Conservation (phyloP, 2,888 invertebrate species). For the Empis stercorea region DNA sequence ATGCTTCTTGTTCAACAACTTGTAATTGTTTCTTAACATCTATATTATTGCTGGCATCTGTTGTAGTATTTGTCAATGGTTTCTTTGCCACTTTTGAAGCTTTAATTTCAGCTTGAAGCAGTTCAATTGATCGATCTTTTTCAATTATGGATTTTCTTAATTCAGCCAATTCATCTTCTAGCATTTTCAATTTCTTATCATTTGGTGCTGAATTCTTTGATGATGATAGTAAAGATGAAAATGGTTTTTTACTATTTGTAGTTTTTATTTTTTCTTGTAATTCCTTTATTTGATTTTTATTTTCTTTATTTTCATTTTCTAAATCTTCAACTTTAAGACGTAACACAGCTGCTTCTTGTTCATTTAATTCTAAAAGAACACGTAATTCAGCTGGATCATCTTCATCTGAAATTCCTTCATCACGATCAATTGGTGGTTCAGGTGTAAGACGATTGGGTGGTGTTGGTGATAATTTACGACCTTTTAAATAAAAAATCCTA, state of each 20-base stretch:
- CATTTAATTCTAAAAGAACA: conserved; percentile 74
- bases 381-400: conserved; percentile 75
- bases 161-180: conserved; percentile 62
- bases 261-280: conserved; percentile 55
- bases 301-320: conserved; percentile 63
- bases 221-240: conserved; percentile 17
- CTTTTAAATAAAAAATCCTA: conserved; percentile 34
- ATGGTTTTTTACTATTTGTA: conserved; percentile 10
- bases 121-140: conserved; percentile 69
- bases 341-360: conserved; percentile 76
- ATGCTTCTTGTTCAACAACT: conserved; percentile 64
- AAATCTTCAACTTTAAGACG: conserved; percentile 73
- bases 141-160: conserved; percentile 64
- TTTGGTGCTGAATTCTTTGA: conserved; percentile 15
- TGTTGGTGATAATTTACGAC: conserved; percentile 56
- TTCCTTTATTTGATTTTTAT: conserved; percentile 63
- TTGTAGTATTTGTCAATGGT: conserved; percentile 38
- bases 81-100: conserved; percentile 39
- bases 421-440: conserved; percentile 53
- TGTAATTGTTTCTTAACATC: conserved; percentile 63
- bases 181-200: conserved; percentile 38
- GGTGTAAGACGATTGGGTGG: conserved; percentile 50
- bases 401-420: conserved; percentile 60
- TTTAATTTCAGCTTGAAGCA: conserved; percentile 54
- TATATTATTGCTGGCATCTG: conserved; percentile 16